Conservation (phyloP, 35 echinoderm and acorn worm species). For the Amphiura filiformis region DNA sequence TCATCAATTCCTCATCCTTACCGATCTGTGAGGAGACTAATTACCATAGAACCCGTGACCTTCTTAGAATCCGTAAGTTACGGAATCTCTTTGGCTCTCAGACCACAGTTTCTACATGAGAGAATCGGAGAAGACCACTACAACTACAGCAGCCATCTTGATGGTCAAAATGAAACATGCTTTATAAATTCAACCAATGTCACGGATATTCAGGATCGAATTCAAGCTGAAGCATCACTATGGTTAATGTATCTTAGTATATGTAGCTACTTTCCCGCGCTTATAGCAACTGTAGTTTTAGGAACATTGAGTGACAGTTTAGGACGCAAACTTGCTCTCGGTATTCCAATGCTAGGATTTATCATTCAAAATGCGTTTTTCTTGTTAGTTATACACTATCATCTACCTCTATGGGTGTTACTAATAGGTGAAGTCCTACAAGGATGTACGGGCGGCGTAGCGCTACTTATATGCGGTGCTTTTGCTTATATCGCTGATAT, state of each 20-base stretch:
- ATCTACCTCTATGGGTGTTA: constrained; percentile 35
- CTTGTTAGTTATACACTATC: constrained; percentile 3
- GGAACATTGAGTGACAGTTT: constrained; percentile 43
- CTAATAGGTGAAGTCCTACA: constrained; percentile 33
- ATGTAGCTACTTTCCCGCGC: constrained; percentile 27
- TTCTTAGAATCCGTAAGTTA: constrained; percentile 7
- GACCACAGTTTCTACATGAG: constrained; percentile 35
- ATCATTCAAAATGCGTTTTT: constrained; percentile 31
- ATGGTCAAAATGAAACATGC: background rate
- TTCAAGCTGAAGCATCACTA: constrained; percentile 35
- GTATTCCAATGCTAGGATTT: constrained; percentile 35
- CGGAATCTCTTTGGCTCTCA: background rate
- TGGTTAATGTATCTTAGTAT: constrained; percentile 47
- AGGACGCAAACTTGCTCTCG: constrained; percentile 45
- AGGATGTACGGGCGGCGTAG: constrained; percentile 48
- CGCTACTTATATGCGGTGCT: constrained; percentile 33
- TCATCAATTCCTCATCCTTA: no score
- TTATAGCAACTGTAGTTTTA: constrained; percentile 32
- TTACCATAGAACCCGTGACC: constrained; percentile 47
- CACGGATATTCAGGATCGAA: constrained; percentile 18
- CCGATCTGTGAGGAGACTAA: background rate
- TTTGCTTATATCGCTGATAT: constrained; percentile 44
- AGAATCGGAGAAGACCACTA: constrained; percentile 30
- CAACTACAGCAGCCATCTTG: constrained; percentile 3
- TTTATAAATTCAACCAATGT: constrained; percentile 1